Conservation (phyloP, 2,113 vertebrate species). For the Fulica atra region DNA sequence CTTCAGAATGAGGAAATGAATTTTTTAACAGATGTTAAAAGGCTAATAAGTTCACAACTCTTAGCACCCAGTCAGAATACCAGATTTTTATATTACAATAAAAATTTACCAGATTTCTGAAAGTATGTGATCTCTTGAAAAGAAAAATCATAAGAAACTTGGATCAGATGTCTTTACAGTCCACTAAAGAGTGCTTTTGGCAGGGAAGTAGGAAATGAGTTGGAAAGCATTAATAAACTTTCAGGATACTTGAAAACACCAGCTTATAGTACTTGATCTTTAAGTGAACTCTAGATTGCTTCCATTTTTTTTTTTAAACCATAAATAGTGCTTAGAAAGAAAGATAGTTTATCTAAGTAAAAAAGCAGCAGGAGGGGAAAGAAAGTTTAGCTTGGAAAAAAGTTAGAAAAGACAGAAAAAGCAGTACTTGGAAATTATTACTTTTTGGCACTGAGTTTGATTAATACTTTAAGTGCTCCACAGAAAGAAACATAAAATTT, state of each 20-base stretch:
- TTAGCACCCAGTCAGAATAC: conserved; percentile 10
- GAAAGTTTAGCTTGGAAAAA: background rate
- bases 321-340: background rate
- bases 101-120: conserved; percentile 55
- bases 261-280: conserved; percentile 56
- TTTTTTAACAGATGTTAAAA: conserved; percentile 56
- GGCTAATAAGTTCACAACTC: conserved; percentile 36
- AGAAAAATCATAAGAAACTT: conserved; percentile 50
- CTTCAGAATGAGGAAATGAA: conserved; percentile 48
- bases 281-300: background rate
- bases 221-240: conserved; percentile 70
- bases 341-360: background rate
- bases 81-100: conserved; percentile 55
- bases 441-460: background rate
- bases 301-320: background rate
- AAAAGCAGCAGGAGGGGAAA: background rate
- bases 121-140: conserved; percentile 43
- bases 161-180: conserved; percentile 65
- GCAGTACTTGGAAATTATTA: background rate
- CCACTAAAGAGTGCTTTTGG: conserved; percentile 61
- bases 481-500: background rate
- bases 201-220: conserved; percentile 70
- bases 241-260: conserved; percentile 56
- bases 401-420: background rate
- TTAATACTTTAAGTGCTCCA: background rate